Conservation (phyloP, 2,888 invertebrate genomes). For the Epistrophe eligans region DNA sequence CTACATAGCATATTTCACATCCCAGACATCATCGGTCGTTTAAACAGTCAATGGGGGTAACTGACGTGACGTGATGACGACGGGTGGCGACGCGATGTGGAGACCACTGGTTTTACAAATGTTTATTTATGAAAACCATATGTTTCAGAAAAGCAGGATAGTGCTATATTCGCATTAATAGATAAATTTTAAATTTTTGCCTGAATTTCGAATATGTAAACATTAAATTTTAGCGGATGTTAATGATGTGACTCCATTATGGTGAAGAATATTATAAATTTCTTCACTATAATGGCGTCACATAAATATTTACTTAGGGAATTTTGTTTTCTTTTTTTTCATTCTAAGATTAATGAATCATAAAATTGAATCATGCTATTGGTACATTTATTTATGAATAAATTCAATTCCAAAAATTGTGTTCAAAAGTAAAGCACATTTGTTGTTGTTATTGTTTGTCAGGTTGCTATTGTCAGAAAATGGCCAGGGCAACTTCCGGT, state of each 20-base stretch:
- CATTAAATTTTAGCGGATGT: not conserved
- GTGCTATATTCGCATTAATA: not conserved
- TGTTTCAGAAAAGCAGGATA: not conserved
- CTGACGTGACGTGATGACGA: constrained; percentile 10
- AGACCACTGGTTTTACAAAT: constrained; percentile 13
- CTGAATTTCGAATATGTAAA: constrained; percentile 40
- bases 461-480: no score
- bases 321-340: not conserved
- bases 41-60: constrained; percentile 9
- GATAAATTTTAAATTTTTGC: constrained; percentile 29
- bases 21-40: constrained; percentile 5
- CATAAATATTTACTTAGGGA: not conserved
- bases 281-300: not conserved
- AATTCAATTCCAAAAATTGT: not conserved
- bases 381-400: not conserved
- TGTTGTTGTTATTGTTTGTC: no score
- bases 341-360: not conserved
- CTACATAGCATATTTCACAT: constrained; percentile 11
- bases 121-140: constrained; percentile 58
- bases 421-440: not conserved
- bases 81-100: not conserved
- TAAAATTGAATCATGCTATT: not conserved
- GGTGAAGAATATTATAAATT: not conserved
- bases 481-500: no score
- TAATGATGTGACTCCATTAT: not conserved